Conservation (phyloP, 2,113 vertebrate species). For the Rissa tridactyla region DNA sequence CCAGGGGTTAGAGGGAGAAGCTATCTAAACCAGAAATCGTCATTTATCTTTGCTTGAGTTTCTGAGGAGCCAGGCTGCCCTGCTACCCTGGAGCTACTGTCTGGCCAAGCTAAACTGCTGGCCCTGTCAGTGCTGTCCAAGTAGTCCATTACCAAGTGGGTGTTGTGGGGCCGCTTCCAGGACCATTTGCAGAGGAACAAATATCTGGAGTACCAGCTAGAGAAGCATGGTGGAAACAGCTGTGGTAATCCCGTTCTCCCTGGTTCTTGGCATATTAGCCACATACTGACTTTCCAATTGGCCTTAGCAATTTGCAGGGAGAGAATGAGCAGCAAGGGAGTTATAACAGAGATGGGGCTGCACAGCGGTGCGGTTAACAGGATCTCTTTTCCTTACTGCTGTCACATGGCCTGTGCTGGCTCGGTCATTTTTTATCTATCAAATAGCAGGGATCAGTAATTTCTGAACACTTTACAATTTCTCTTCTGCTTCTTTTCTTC, state of each 20-base stretch:
- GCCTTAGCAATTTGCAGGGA: not conserved
- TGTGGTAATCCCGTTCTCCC: not conserved
- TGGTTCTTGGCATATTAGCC: not conserved
- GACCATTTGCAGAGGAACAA: not conserved
- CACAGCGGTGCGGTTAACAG: not conserved
- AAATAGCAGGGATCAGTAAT: not conserved
- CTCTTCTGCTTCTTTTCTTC: not conserved
- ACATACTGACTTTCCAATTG: not conserved
- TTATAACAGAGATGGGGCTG: not conserved
- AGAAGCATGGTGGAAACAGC: not conserved
- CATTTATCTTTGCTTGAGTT: not conserved
- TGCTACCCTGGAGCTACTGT: not conserved
- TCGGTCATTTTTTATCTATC: not conserved
- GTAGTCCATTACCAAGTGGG: not conserved
- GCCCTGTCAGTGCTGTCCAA: not conserved
- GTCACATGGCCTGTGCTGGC: fast-evolving
- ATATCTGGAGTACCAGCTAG: not conserved
- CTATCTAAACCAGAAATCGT: not conserved
- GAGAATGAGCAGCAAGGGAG: not conserved
- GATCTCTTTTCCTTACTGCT: not conserved
- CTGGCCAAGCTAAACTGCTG: not conserved
- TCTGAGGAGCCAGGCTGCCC: not conserved
- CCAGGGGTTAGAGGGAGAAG: not conserved
- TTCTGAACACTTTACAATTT: not conserved
- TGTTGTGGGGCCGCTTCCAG: not conserved